Conservation (phyloP, 2,888 invertebrate species). For the Hypena proboscidalis region DNA sequence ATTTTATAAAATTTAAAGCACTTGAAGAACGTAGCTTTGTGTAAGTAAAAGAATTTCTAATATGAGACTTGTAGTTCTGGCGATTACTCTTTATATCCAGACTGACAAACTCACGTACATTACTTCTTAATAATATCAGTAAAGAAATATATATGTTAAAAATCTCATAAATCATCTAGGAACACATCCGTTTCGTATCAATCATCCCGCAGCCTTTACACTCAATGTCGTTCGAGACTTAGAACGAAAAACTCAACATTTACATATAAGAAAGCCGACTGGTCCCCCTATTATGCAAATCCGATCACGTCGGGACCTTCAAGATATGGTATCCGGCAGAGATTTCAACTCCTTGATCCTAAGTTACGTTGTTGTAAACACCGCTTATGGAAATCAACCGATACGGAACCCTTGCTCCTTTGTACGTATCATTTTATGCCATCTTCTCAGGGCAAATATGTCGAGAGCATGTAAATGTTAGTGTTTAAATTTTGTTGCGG, state of each 20-base stretch:
- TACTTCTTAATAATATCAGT: too few relatives aligned
- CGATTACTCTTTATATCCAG: too few relatives aligned
- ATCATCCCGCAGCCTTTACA: constrained; percentile 65
- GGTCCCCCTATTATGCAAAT: constrained; percentile 73
- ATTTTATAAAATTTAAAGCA: too few relatives aligned
- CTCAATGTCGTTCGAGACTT: constrained; percentile 57
- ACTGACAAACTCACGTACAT: too few relatives aligned
- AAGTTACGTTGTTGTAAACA: constrained; percentile 64
- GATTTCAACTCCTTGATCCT: constrained; percentile 68
- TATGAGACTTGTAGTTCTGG: too few relatives aligned
- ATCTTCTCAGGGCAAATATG: constrained; percentile 52
- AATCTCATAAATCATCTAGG: constrained; percentile 65
- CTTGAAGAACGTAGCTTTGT: too few relatives aligned
- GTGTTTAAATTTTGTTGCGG: constrained; percentile 38
- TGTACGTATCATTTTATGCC: constrained; percentile 48
- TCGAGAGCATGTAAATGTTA: constrained; percentile 45
- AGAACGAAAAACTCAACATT: constrained; percentile 58
- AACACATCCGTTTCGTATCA: constrained; percentile 67
- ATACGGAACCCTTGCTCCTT: constrained; percentile 45
- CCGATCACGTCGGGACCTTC: constrained; percentile 68
- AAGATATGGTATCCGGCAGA: constrained; percentile 67
- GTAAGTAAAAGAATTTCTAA: too few relatives aligned
- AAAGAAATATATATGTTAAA: constrained; percentile 24
- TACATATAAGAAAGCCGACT: constrained; percentile 59
- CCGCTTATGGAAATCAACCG: constrained; percentile 63